phyloP scores from a whole-genome alignment of 2,797 vertebrate genomes.

The Scomberomorus guttatus region DNA sequence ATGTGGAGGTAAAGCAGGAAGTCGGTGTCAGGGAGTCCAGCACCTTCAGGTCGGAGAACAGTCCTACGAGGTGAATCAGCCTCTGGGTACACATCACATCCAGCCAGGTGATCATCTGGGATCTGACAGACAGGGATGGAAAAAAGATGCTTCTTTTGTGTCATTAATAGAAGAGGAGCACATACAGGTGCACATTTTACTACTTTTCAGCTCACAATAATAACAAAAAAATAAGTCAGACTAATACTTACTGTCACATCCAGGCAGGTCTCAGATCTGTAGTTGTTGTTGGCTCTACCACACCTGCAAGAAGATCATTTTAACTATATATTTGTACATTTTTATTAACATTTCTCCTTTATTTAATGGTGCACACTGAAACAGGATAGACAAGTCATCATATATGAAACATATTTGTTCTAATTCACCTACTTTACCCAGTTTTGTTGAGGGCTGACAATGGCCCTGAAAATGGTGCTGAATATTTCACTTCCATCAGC shows the following conservation, averaged over 20 bases:
- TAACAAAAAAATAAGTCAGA: not conserved
- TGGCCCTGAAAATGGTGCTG: no score
- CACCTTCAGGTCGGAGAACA: conserved; percentile 80
- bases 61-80: conserved; percentile 71
- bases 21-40: conserved; percentile 84
- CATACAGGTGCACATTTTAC: not conserved
- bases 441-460: no score
- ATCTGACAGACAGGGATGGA: conserved; percentile 75
- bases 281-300: conserved; percentile 84
- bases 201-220: no score
- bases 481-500: no score
- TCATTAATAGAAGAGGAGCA: not conserved
- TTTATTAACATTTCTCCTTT: not conserved
- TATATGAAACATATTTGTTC: no score
- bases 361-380: not conserved
- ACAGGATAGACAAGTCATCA: no score
- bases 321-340: not conserved
- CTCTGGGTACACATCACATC: conserved; percentile 83
- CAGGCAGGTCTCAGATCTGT: conserved; percentile 87
- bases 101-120: conserved; percentile 87
- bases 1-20: conserved; percentile 89
- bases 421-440: no score
- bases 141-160: not conserved
- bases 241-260: conserved; percentile 81
- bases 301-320: conserved; percentile 77